These are phyloP conservation scores for Agrotis exclamationis DNA, from an alignment of 2,888 invertebrate species.

Conservation along the genomic window DNA sequence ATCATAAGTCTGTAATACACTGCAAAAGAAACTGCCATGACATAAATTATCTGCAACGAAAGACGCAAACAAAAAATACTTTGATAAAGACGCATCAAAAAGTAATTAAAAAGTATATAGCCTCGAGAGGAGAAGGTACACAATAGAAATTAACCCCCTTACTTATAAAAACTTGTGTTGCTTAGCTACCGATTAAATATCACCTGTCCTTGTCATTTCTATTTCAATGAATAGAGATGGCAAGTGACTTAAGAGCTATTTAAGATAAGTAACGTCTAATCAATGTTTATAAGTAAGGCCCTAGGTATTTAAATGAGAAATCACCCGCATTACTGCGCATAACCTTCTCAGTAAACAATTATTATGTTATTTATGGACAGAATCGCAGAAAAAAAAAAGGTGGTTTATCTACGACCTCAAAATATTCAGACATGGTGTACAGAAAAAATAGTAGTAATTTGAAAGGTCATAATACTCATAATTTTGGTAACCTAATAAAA, in stretches of 20 bases:
- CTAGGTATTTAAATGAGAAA: conserved; percentile 12
- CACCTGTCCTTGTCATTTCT: too few species aligned
- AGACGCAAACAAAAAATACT: not conserved
- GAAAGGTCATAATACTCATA: conserved; percentile 8
- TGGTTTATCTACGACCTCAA: not conserved
- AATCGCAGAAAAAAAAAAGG: conserved; percentile 7
- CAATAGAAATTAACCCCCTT: conserved; percentile 7
- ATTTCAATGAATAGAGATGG: too few species aligned
- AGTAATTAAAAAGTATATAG: not conserved
- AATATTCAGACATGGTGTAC: not conserved
- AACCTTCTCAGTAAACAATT: conserved; percentile 21
- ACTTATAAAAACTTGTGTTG: too few species aligned
- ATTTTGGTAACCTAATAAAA: not conserved
- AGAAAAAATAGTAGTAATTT: not conserved
- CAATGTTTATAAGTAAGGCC: too few species aligned
- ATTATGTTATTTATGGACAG: conserved; percentile 30
- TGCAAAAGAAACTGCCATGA: not conserved
- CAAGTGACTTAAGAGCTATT: too few species aligned
- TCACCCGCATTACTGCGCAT: conserved; percentile 39
- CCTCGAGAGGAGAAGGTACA: not conserved
- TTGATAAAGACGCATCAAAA: not conserved
- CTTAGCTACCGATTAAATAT: too few species aligned
- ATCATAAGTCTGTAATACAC: not conserved
- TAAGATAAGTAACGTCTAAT: too few species aligned
- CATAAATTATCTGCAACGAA: conserved; percentile 3